Evolutionary conservation across 1,140 invertebrate genomes (phyloP), one percentile per base, ranked within the genome.

Genomic region (Cataglyphis hispanica): DNA sequence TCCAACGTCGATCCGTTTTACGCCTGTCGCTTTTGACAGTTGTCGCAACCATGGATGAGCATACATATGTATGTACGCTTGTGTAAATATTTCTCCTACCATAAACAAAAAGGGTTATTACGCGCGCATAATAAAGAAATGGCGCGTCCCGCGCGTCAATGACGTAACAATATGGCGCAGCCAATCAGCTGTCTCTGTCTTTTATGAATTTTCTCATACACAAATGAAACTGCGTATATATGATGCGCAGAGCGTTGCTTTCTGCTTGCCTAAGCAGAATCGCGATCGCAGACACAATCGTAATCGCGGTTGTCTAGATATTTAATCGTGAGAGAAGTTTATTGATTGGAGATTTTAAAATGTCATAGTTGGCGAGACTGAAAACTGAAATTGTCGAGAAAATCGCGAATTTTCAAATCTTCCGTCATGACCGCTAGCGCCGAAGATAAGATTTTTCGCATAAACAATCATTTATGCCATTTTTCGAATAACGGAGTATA

Each of bases 401-500:
- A 40, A 81, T 40, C 16, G 61, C 56, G 31, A 11, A 16, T 7
- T 63, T 43, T 60, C 67, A 27, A 50, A 46, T 85, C 22, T 50
- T 34, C 61, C 2, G 2, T 0, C 10, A n/a, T 43, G 66, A n/a
- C 58, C 61, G 63, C 67, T 31, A 13, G 53, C 19, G 13, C 25
- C 58, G 50, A 27, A n/a, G 64, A 61, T 0, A 56, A 81, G 19
- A 4, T 87, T 53, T 72, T 85, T 34, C 89, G 93, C 19, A 83
- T 93, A 66, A 95, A 93, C 78, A 94, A 95, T 89, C 90, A 94
- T 78, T 85, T 95, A 1, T 94, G 93, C 40, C 80, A 87, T 81
- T 94, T 95, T 91, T 95, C 95, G 1, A 67, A 40, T 4, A 91
- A 93, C 78, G 93, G 94, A 22, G 92, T 87, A 83, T 94, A 92